Percentiles rank a stretch among this genome's conserved stretches.
phyloP scores from a whole-genome alignment of 2,888 invertebrate genomes.

The Sarcophaga carnaria region DNA sequence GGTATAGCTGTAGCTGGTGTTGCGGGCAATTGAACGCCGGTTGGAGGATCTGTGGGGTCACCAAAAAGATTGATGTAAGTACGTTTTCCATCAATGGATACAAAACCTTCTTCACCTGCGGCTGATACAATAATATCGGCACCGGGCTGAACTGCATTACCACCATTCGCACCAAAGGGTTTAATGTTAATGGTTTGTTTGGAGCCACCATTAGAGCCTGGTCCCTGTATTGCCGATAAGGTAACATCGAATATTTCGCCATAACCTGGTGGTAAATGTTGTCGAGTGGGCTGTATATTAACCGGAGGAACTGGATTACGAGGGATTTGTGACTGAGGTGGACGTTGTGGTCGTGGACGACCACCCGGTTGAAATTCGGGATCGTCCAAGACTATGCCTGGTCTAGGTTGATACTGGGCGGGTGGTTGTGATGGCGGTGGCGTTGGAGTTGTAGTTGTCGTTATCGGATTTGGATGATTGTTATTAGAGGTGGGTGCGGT shows the following conservation, averaged over 20 bases:
- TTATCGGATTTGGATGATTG: conserved; percentile 63
- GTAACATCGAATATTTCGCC: conserved; percentile 95
- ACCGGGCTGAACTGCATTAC: conserved; percentile 73
- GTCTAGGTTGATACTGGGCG: conserved; percentile 87
- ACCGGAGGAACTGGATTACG: conserved; percentile 71
- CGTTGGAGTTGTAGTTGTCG: conserved; percentile 68
- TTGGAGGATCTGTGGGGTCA: conserved; percentile 82
- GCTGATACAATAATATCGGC: conserved; percentile 90
- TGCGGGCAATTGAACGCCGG: conserved; percentile 79
- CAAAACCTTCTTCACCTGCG: conserved; percentile 91
- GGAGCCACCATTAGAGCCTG: conserved; percentile 84
- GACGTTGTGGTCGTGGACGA: conserved; percentile 77
- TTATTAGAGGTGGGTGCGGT: conserved; percentile 66
- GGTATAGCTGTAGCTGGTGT: conserved; percentile 78
- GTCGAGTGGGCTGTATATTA: conserved; percentile 81
- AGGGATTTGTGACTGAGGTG: conserved; percentile 72
- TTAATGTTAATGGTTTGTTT: conserved; percentile 82
- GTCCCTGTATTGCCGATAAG: conserved; percentile 93
- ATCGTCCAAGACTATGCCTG: conserved; percentile 93
- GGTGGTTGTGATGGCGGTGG: conserved; percentile 73
- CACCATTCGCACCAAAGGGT: conserved; percentile 77
- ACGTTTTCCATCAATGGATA: conserved; percentile 94
- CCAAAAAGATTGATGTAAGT: conserved; percentile 94
- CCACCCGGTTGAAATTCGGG: conserved; percentile 88
- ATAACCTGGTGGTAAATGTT: conserved; percentile 83